Conservation (phyloP, 2,888 invertebrate genomes). For the Drosophila testacea region DNA sequence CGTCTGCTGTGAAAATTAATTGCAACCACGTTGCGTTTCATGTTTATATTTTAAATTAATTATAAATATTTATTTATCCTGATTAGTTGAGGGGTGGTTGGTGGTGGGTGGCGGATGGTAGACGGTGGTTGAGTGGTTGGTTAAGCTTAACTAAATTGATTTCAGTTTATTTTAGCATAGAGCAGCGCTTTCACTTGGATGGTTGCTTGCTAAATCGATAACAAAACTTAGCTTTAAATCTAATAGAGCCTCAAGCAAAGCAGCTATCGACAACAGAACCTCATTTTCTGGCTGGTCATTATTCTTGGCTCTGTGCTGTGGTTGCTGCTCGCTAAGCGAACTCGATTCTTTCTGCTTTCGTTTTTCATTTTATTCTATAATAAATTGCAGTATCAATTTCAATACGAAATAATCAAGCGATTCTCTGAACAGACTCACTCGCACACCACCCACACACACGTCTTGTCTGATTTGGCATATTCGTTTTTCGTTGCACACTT, state of each 20-base stretch:
- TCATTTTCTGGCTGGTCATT: conserved; percentile 55
- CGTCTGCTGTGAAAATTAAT: conserved; percentile 64
- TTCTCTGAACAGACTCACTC: conserved; percentile 10
- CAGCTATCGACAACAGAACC: conserved; percentile 24
- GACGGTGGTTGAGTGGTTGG: conserved; percentile 12
- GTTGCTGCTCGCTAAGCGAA: conserved; percentile 46
- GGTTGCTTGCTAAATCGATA: conserved; percentile 59
- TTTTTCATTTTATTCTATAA: conserved; percentile 60
- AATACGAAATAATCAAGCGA: conserved; percentile 75
- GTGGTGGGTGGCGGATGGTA: not conserved
- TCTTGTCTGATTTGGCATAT: conserved; percentile 38
- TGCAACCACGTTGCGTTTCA: conserved; percentile 60
- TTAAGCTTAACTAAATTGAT: conserved; percentile 73
- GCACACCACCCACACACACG: conserved; percentile 10
- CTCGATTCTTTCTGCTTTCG: conserved; percentile 36
- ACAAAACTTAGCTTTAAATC: conserved; percentile 66
- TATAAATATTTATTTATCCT: conserved; percentile 81
- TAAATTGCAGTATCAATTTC: conserved; percentile 78
- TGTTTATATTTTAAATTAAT: conserved; percentile 81
- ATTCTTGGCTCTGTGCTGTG: conserved; percentile 47
- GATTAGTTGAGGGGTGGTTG: conserved; percentile 62
- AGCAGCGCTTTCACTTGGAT: conserved; percentile 36
- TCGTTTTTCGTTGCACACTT: conserved; percentile 62
- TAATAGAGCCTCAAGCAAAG: conserved; percentile 35
- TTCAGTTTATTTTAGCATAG: conserved; percentile 77